Evolutionary conservation across 1,140 invertebrate species (phyloP), one percentile per base, ranked within the genome.

Genomic region (Himalopsyche phryganea): DNA sequence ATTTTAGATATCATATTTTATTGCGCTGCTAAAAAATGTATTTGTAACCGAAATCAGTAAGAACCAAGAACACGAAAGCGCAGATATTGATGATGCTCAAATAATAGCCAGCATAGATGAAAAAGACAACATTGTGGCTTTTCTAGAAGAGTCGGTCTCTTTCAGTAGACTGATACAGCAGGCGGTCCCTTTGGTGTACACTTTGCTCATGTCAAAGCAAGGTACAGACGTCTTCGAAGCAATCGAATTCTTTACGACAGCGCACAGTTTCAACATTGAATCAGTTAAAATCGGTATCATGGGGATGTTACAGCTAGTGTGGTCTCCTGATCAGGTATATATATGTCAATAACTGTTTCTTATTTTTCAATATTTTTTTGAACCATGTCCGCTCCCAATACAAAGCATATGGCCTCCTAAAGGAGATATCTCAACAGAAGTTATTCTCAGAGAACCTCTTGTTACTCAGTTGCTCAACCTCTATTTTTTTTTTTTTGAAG

Each of bases 231-330:
- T 92, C 0, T 80, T 87, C 33, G 92, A 94, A 74, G 86, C 92
- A 0, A 87, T 94, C 38, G 84, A 90, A 46, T 90, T 95, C 68
- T 89, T 95, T 60, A 89, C 89, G 0, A 84, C 84, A 0, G 88
- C 88, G 2, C 88, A 85, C 68, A 83, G 90, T 66, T 92, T 92
- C 69, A 84, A 86, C 45, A 80, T 94, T 11, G 77, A 83, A 35
- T 84, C 87, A 6, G 85, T 89, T 9, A 81, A 86, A 65, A 63
- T 73, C 18, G 89, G 88, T 9, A 82, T 94, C 18, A 78, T 83
- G 11, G 81, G 85, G 65, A 92, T 94, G 82, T 70, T 95, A 42
- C 76, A 83, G 45, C 80, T 94, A 56, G 83, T 92, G 1, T 89
- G 85, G 81, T 86, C 83, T 40, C 83, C 76, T 66, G 89, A 85